Base-by-base conservation (phyloP, 2,113 vertebrate species). In the Sardina pilchardus region DNA sequence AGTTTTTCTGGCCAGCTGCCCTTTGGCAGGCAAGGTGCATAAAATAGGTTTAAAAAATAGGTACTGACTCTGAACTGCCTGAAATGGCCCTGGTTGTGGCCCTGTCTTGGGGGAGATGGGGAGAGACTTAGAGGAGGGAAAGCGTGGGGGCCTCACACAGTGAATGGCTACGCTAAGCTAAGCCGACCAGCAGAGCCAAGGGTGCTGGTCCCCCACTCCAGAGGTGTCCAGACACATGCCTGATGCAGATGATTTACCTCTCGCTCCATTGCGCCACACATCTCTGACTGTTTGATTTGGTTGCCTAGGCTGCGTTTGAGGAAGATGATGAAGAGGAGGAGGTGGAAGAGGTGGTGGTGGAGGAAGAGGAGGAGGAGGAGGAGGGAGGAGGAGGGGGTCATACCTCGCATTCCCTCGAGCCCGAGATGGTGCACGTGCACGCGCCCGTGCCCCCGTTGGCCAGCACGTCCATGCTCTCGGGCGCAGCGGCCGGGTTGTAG, bases 321-420 rank as follows among this genome's bases (percentile, higher is more conserved):
- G 71, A 67, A 2, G 59, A 24, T 8, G 59, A 26, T 8, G n/a
- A 71, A 26, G 63, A 71, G n/a, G n/a, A 71, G 95, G 59, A 63
- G 56, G 56, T 21, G 21, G 59, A 63, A 24, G 59, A 26, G 4
- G 59, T n/a, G n/a, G n/a, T n/a, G n/a, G n/a, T n/a, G n/a, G n/a
- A n/a, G n/a, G n/a, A 71, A 26, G 63, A 71, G n/a, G n/a, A 71
- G 95, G 59, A 63, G 56, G 56, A 63, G 21, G 59, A 63, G 59
- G 59, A 26, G 4, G 59, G 21, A 30, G n/a, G 34, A 1, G 94
- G 96, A 16, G 14, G 12, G 71, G 95, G 95, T 98, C 98, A 98
- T 99, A 99, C 98, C 98, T 99, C 98, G 89, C 98, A 99, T 96
- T 99, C 98, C 96, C 98, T 96, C 96, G 98, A 98, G 95, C 97